phyloP scores from a whole-genome alignment of 2,113 vertebrate genomes.

The Saguinus midas region DNA sequence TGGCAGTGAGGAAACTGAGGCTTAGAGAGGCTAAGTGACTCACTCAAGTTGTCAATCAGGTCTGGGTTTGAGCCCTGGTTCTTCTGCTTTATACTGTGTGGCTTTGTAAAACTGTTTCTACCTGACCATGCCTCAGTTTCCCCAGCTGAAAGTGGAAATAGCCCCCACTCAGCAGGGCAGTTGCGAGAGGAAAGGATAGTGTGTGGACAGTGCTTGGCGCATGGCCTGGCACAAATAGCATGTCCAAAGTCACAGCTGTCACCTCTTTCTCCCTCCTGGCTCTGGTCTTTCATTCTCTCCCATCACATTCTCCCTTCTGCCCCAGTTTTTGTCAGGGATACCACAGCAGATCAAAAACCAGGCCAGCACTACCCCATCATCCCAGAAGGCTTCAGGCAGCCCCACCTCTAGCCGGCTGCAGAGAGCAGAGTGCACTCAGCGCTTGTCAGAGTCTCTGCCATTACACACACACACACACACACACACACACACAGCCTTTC shows the following conservation, averaged over 20 bases:
- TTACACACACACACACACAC: not conserved
- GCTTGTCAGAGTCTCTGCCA: slow-evolving; percentile 37
- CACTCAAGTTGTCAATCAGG: no score
- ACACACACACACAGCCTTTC: no score
- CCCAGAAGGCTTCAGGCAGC: slow-evolving; percentile 27
- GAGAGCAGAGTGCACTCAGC: not conserved
- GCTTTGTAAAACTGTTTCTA: no score
- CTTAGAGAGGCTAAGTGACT: not conserved
- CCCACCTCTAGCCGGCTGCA: slow-evolving; percentile 29
- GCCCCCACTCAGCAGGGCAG: fast-evolving
- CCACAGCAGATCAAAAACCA: not conserved
- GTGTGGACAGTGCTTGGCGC: fast-evolving
- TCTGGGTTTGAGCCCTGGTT: not conserved
- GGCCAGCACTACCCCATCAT: slow-evolving; percentile 41
- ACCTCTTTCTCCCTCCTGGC: no score
- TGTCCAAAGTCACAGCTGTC: fast-evolving
- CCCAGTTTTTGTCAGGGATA: not conserved
- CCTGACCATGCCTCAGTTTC: not conserved
- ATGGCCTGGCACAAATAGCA: fast-evolving
- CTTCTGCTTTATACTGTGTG: not conserved
- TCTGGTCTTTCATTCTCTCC: fast-evolving
- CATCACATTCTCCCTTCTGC: not conserved
- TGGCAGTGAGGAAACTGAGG: not conserved
- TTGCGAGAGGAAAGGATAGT: no score
- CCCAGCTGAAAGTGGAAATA: not conserved